These are phyloP conservation scores for Fregetta grallaria DNA, from an alignment of 2,113 vertebrate species.

Conservation along the genomic window DNA sequence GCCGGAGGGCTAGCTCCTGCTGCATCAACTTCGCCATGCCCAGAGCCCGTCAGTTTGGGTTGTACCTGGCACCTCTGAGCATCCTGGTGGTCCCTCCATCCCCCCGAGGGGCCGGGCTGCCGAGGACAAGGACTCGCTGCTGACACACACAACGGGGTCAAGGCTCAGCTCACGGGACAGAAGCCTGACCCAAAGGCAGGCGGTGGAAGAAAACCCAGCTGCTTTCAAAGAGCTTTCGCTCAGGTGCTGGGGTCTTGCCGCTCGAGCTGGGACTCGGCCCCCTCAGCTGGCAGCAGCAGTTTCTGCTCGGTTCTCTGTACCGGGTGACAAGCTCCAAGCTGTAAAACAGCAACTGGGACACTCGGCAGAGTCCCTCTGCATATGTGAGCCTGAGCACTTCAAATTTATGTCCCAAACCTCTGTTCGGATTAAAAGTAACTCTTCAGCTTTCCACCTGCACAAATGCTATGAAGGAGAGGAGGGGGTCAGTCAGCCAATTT, in stretches of 20 bases:
- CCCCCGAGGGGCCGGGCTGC: background rate
- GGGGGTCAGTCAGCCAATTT: constrained; percentile 42
- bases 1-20: background rate
- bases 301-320: background rate
- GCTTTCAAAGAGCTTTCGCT: background rate
- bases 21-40: fast-evolving
- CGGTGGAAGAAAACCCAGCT: background rate
- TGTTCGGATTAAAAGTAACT: constrained; percentile 35
- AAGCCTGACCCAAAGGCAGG: background rate
- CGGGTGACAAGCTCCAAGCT: background rate
- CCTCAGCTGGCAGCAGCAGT: background rate
- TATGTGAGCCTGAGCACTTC: background rate
- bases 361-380: background rate
- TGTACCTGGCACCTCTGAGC: background rate
- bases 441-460: constrained; percentile 47
- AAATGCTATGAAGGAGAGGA: constrained; percentile 36
- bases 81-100: fast-evolving
- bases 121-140: background rate
- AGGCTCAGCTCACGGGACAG: background rate
- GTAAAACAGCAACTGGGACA: background rate
- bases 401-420: constrained; percentile 32
- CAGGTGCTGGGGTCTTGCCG: fast-evolving
- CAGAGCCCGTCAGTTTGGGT: background rate
- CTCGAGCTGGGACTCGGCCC: fast-evolving
- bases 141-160: background rate